Evolutionary conservation across 2,888 invertebrate species (phyloP), one percentile per base, ranked within the genome.

Genomic region (Phrixothrix hirtus): DNA sequence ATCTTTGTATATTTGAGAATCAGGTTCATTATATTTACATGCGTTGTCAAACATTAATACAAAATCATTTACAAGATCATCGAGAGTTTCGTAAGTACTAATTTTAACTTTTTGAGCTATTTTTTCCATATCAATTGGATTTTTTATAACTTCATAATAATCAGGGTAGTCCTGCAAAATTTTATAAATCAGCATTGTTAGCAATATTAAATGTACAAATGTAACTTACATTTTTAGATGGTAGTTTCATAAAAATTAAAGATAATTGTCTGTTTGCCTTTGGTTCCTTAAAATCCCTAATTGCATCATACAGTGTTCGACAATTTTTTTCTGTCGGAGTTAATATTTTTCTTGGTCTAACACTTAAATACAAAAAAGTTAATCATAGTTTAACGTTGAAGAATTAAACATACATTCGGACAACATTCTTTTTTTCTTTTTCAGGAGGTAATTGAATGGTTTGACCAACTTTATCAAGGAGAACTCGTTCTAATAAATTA

Each of bases 1-100:
- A 75, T 98, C 97, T 78, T 96, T 96, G 73, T 96, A 97, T 59
- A 97, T 94, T 75, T 94, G 92, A 0, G 96, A 96, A 70, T 96
- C 96, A 0, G 97, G 96, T 70, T 97, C 97, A 73, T 97, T 97
- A 71, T 94, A 97, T 71, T 93, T 95, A 79, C 95, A 96, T 1
- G 97, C 96, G 73, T 97, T 97, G 67, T 94, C 94, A 64, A 95
- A 90, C 94, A 97, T 95, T 37, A 94, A 77, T 63, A 91, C 83
- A 63, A 97, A 88, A 76, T 97, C 97, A 0, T 88, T 83, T 0
- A 92, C 89, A 41, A 97, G 75, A 58, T 95, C 95, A 61, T 95
- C 95, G 14, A 96, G 80, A 12, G 83, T 85, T 37, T 86, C 87
- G 71, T 96, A 97, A 0, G 77, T 77, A 50, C 81, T 83, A 55